A percentile compares a stretch with the other conserved stretches of the same genome.
Evolutionary conservation across 2,113 vertebrate species (phyloP).

Genomic region (Calidris pugnax): DNA sequence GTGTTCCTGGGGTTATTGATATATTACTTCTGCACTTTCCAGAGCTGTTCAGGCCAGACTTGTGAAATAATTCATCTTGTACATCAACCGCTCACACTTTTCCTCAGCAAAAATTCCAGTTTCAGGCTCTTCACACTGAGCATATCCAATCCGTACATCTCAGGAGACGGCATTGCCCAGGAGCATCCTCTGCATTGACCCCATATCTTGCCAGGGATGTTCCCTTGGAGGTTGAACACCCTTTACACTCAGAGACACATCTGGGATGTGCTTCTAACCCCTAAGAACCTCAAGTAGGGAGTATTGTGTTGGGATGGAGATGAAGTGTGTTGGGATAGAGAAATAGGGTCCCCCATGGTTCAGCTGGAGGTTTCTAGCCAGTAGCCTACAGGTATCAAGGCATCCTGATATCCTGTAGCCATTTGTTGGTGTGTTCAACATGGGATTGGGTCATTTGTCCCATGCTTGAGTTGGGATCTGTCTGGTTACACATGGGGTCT

Average conservation of each 20-base stretch:
- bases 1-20: fast-evolving
- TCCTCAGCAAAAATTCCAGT: not conserved
- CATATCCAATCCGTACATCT: fast-evolving
- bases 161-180: not conserved
- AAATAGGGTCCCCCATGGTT: not conserved
- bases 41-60: not conserved
- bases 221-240: not conserved
- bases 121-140: not conserved
- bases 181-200: fast-evolving
- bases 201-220: not conserved
- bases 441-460: fast-evolving
- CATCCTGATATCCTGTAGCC: not conserved
- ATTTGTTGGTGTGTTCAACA: not conserved
- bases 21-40: not conserved
- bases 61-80: not conserved
- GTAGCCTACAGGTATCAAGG: not conserved
- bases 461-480: not conserved
- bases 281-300: not conserved
- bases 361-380: not conserved
- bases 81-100: not conserved
- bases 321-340: not conserved
- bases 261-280: not conserved
- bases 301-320: no score
- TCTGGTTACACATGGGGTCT: not conserved
- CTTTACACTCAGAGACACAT: not conserved